Evolutionary conservation across 2,888 invertebrate species (phyloP), one percentile per base, ranked within the genome.

Genomic region (Drosophila sordidula): DNA sequence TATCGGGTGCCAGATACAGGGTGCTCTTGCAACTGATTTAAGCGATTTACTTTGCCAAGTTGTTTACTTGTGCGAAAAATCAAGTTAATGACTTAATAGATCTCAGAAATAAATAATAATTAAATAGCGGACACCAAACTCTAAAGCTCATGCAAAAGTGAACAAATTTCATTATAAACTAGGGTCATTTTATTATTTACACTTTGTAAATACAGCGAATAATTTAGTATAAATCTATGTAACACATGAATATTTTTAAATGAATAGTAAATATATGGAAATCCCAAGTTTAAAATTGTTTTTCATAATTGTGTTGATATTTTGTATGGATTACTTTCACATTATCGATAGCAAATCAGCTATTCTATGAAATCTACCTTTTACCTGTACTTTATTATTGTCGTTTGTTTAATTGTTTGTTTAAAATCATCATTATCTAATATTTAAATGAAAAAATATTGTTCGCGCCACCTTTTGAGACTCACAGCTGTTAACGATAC

Each of bases 1-100:
- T 54, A 57, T 3, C 14, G 34, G 18, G 39, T 52, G 9, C 6
- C 11, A 32, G 12, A 32, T 34, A 51, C 22, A 45, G 45, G 64
- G 64, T 65, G 14, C 9, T 41, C n/a, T 5, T 16, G n/a, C 6
- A 46, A 12, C 8, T 18, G 2, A 29, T 36, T 50, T 1, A 16
- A 49, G 4, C 11, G n/a, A 6, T 18, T 18, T 18, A 18, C 18
- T 18, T 18, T 18, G 2, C 18, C 3, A 39, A n/a, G 18, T 12
- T 12, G 26, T 8, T 29, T 9, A 9, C 29, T 29, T 29, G 29
- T 3, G 9, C 3, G 3, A 3, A 2, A 29, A 9, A 29, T 29
- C 8, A 29, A 29, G 29, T 29, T 29, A 29, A 3, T 29, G 1
- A 29, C 8, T 9, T 29, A 29, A 0, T 29, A 9, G 1, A 3